phyloP scores from a whole-genome alignment of 35 echinoderm and acorn worm species.

The Strongylocentrotus purpuratus region DNA sequence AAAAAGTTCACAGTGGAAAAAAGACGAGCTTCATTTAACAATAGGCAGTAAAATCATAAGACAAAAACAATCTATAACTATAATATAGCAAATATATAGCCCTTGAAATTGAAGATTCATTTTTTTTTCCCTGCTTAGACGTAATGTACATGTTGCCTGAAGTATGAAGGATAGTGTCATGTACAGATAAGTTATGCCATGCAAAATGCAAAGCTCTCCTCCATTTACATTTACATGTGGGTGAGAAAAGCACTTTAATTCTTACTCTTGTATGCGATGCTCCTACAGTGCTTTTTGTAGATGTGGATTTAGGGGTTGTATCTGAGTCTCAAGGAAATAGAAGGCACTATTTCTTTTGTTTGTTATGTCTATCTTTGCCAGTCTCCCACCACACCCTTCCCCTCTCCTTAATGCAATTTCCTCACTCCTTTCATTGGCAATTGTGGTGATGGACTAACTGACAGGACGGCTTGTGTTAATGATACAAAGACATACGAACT shows the following conservation, averaged over 20 bases:
- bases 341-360: not conserved
- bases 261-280: too few species aligned
- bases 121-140: too few species aligned
- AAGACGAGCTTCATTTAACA: too few species aligned
- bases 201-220: not conserved
- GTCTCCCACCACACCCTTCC: not conserved
- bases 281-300: not conserved
- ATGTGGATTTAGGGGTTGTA: not conserved
- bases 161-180: not conserved
- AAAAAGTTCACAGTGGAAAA: too few species aligned
- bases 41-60: too few species aligned
- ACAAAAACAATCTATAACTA: too few species aligned
- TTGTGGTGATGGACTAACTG: not conserved
- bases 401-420: slow-evolving; percentile 2
- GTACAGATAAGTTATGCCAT: not conserved
- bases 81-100: too few species aligned
- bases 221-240: too few species aligned
- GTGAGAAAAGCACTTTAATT: not conserved
- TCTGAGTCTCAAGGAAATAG: not conserved
- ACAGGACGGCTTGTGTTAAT: not conserved
- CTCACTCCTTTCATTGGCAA: not conserved
- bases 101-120: too few species aligned
- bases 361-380: not conserved
- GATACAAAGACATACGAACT: not conserved
- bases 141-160: too few species aligned